A percentile compares a stretch with the other conserved stretches of the same genome.
Conservation (phyloP, 2,113 vertebrate species). For the Microcebus tavaratra region DNA sequence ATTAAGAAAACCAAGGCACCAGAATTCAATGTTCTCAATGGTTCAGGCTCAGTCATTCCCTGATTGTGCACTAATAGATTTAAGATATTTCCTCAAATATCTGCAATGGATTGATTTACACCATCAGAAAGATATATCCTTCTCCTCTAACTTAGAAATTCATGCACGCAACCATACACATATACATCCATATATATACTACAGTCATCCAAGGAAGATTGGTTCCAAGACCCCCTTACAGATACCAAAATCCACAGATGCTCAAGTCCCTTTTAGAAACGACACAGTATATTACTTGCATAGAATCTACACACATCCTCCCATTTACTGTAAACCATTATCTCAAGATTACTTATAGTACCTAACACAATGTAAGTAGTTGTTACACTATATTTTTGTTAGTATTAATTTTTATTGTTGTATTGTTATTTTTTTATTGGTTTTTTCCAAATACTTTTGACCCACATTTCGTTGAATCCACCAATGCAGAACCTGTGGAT, state of each 20-base stretch:
- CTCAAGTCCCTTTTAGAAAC: not conserved
- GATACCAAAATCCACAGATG: not conserved
- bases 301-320: not conserved
- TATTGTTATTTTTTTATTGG: not conserved
- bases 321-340: not conserved
- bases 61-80: not conserved
- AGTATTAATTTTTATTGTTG: not conserved
- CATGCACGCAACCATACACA: not conserved
- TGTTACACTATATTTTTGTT: not conserved
- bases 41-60: not conserved
- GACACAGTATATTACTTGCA: not conserved
- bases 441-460: not conserved
- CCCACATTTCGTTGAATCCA: not conserved
- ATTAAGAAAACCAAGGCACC: not conserved
- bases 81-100: constrained; percentile 17
- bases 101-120: not conserved
- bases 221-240: not conserved
- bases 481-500: not conserved
- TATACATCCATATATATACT: not conserved
- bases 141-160: not conserved
- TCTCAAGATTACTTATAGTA: not conserved
- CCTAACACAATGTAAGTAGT: not conserved
- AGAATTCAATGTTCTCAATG: not conserved
- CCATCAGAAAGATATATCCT: not conserved
- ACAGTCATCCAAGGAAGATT: not conserved